phyloP scores from a whole-genome alignment of 2,797 vertebrate species.

The Brachymystax lenok region DNA sequence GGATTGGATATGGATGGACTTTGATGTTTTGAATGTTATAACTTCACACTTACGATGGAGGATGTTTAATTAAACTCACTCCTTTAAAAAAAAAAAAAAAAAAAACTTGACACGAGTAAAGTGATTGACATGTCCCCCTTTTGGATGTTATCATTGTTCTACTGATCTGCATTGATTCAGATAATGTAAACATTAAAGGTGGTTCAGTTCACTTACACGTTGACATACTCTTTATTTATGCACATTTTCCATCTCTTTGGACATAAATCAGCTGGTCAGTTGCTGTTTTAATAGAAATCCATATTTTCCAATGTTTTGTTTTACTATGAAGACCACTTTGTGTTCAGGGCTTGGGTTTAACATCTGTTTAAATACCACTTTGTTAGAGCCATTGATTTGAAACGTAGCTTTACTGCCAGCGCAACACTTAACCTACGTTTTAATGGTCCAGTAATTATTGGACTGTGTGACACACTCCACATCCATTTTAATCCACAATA shows the following conservation, averaged over 20 bases:
- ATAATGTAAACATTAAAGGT: neutral
- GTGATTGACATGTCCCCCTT: slow-evolving; percentile 32
- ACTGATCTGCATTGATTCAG: neutral
- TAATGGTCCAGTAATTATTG: slow-evolving; percentile 39
- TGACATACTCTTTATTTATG: neutral
- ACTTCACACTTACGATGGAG: slow-evolving; percentile 6
- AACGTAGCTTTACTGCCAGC: slow-evolving; percentile 31
- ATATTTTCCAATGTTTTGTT: slow-evolving; percentile 11
- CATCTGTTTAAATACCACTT: slow-evolving; percentile 34
- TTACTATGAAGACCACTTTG: slow-evolving; percentile 19
- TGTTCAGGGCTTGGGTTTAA: slow-evolving; percentile 23
- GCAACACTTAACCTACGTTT: slow-evolving; percentile 33
- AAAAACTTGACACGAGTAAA: slow-evolving; percentile 60
- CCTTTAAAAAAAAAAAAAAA: slow-evolving; percentile 55
- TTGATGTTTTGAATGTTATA: slow-evolving; percentile 53
- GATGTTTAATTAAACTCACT: slow-evolving; percentile 40
- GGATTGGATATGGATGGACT: slow-evolving; percentile 53
- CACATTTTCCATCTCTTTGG: neutral
- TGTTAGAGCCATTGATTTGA: slow-evolving; percentile 36
- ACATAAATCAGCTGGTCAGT: neutral
- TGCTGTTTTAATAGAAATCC: neutral
- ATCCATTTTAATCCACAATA: slow-evolving; percentile 32
- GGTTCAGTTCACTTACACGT: neutral
- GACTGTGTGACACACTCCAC: slow-evolving; percentile 35
- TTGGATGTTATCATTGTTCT: slow-evolving; percentile 33